Conservation (phyloP, 1,140 invertebrate genomes). For the Procambarus virginalis region DNA sequence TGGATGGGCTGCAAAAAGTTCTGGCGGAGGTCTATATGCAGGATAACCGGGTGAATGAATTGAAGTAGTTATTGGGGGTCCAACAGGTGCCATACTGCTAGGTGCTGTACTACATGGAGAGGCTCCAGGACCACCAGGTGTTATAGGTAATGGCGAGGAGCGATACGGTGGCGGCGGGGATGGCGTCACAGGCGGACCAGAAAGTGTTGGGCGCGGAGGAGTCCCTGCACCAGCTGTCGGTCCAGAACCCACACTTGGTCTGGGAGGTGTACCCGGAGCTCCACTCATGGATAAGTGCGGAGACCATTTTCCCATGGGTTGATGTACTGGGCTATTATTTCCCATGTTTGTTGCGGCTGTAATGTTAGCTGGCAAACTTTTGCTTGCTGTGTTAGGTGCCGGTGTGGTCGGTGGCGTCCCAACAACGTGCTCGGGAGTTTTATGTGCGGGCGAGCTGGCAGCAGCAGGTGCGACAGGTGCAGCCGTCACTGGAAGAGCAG, state of each 20-base stretch:
- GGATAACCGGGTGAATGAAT: conserved; percentile 48
- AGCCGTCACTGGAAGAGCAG: not conserved
- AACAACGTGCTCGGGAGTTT: conserved; percentile 41
- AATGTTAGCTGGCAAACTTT: conserved; percentile 22
- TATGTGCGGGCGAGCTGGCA: conserved; percentile 48
- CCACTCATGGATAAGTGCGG: conserved; percentile 44
- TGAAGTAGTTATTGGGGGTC: conserved; percentile 57
- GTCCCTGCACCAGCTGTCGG: conserved; percentile 49
- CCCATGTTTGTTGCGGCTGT: conserved; percentile 36
- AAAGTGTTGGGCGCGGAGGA: conserved; percentile 49
- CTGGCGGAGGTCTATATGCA: conserved; percentile 54
- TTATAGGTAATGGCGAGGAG: conserved; percentile 65
- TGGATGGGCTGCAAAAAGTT: conserved; percentile 63
- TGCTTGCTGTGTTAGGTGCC: conserved; percentile 15
- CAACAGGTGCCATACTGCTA: conserved; percentile 50
- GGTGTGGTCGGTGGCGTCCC: conserved; percentile 30
- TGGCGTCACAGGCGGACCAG: conserved; percentile 54
- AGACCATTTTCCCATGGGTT: conserved; percentile 55
- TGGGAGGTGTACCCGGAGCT: conserved; percentile 43
- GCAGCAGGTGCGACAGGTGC: conserved; percentile 6
- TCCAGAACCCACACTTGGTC: conserved; percentile 42
- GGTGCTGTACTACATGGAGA: conserved; percentile 50
- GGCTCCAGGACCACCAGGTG: conserved; percentile 49
- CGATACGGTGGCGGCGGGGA: conserved; percentile 63
- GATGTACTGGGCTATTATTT: conserved; percentile 45